Evolutionary conservation across 2,797 vertebrate species (phyloP).

Genomic region (Enoplosus armatus): DNA sequence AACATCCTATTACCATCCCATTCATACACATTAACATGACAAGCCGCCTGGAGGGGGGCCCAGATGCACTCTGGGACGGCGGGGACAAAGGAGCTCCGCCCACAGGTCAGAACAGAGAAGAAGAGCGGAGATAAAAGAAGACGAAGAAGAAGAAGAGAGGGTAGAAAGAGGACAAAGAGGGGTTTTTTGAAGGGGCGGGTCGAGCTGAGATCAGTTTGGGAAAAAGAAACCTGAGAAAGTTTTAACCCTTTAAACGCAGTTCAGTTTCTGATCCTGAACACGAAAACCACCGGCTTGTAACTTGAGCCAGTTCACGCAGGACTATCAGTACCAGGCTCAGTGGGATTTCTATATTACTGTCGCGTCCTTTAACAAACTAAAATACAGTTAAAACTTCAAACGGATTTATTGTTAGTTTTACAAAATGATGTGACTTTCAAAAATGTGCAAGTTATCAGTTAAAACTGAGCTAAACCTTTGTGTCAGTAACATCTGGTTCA

Average conservation of each 20-base stretch:
- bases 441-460: too few species aligned
- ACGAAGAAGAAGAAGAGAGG: slow-evolving; percentile 7
- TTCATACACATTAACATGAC: slow-evolving; percentile 81
- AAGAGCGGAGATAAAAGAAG: slow-evolving; percentile 11
- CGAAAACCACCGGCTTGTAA: too few species aligned
- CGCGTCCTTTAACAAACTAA: too few species aligned
- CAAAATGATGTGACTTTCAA: too few species aligned
- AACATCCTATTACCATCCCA: slow-evolving; percentile 81
- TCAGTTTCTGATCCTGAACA: too few species aligned
- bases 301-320: too few species aligned
- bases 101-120: slow-evolving; percentile 55
- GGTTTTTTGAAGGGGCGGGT: slow-evolving; percentile 3
- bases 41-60: slow-evolving; percentile 68
- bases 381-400: too few species aligned
- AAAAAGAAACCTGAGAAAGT: not conserved
- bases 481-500: too few species aligned
- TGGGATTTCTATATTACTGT: too few species aligned
- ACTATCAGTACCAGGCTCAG: too few species aligned
- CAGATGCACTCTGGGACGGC: slow-evolving; percentile 55
- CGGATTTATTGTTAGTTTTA: too few species aligned
- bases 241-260: not conserved
- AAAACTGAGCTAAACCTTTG: too few species aligned
- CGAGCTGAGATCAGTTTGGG: not conserved
- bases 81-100: slow-evolving; percentile 68
- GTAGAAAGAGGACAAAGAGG: slow-evolving; percentile 17